Evolutionary conservation across 1,140 invertebrate species (phyloP), one percentile per base, ranked within the genome.

Genomic region (Bombus picipes): DNA sequence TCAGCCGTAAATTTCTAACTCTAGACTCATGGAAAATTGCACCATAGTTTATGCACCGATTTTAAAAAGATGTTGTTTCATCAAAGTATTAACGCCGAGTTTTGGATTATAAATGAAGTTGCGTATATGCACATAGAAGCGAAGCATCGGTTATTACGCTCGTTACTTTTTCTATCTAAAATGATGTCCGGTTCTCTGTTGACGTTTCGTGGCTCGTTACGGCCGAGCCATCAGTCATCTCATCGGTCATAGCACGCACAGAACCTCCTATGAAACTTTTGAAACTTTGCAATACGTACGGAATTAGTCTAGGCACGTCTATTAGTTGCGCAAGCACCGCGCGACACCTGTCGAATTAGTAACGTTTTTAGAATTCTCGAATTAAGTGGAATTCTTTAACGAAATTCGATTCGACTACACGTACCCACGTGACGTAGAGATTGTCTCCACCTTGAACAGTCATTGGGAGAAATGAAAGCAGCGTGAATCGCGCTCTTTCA

Each of bases 221-320:
- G 47, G 18, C 18, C 18, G 71, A n/a, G n/a, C 57, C 57, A 74
- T 82, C 72, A n/a, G 59, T 66, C 53, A 76, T 76, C 57, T 41
- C 25, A 47, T 25, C 62, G 18, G 18, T 47, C 47, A 22, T 74
- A n/a, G 37, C 13, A 53, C 32, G 41, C 57, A 22, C 5, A 39
- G 15, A 37, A 71, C 32, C 47, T 41, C 68, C 79, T n/a, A 62
- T n/a, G 57, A 82, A 82, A 82, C 81, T 82, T 71, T 75, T 83
- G 53, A 47, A 73, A 59, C 68, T 32, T 9, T 2, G 59, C 59
- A 83, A 83, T n/a, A 66, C 73, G 73, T 13, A 39, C 5, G 72
- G 62, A 83, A 83, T 83, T 77, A 70, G 73, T 41, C 43, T 76
- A 47, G 15, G 15, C 15, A 18, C 47, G 47, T 47, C 5, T 47